Conservation (phyloP, 2,113 vertebrate genomes). For the Barnardius zonarius region DNA sequence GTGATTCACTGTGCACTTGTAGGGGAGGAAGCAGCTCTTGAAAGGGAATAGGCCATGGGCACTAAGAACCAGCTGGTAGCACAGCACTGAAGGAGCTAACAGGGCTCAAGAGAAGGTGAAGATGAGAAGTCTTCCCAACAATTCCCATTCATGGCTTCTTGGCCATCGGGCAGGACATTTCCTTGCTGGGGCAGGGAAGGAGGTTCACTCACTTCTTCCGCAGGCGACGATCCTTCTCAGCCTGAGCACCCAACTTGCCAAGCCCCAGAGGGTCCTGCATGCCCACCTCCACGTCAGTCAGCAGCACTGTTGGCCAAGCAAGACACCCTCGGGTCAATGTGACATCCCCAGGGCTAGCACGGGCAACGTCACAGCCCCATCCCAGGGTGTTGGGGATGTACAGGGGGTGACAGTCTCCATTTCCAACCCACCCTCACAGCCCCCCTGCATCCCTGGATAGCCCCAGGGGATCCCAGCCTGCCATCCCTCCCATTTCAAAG, state of each 20-base stretch:
- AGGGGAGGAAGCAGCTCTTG: background rate
- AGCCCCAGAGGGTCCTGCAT: constrained; percentile 90
- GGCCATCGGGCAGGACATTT: background rate
- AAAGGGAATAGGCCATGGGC: background rate
- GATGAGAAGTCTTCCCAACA: background rate
- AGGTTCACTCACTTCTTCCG: constrained; percentile 87
- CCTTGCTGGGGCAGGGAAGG: background rate
- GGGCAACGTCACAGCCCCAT: background rate
- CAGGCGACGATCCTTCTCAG: constrained; percentile 91
- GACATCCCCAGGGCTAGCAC: rapidly evolving
- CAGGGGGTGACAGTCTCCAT: background rate
- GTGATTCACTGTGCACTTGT: background rate
- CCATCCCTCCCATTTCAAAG: background rate
- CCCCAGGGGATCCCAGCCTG: background rate
- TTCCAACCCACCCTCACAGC: background rate
- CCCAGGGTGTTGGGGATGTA: background rate
- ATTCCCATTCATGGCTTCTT: background rate
- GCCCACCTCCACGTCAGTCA: constrained; percentile 85
- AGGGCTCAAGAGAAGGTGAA: background rate
- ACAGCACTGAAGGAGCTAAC: background rate
- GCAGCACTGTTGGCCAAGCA: constrained; percentile 52
- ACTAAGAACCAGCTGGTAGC: background rate
- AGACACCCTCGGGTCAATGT: background rate
- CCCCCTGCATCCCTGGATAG: background rate
- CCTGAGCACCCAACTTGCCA: constrained; percentile 92